Base-by-base conservation (phyloP, 2,888 invertebrate genomes). In the Plagodis pulveraria region DNA sequence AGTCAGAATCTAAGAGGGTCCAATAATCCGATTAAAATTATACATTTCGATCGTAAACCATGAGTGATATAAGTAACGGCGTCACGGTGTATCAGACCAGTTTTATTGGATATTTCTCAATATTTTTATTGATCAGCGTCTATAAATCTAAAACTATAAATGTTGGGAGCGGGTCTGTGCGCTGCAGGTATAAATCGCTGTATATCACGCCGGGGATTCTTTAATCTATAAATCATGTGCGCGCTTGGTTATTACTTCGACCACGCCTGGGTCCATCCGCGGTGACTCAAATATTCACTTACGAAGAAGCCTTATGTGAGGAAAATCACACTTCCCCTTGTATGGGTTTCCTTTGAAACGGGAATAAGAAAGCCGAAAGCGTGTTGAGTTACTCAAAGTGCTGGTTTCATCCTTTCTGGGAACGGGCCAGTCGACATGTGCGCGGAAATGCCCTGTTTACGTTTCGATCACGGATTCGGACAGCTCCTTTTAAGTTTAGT, bases 381-480 rank as follows among this genome's bases (percentile, higher is more conserved):
- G 70, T 73, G 68, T 78, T 72, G 69, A 68, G 65, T 74, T 73
- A 72, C 76, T 76, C 73, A 74, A 78, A 78, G 77, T 66, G 66
- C 65, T 67, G 65, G 73, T 70, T 77, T 70, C 77, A 74, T 77
- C 73, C 74, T 71, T 78, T 80, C 80, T 68, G 63, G 66, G 79
- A 80, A 80, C 65, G 59, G 52, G 22, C 47, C 53, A 22, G 70
- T 71, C 69, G 67, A 76, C 86, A 85, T 84, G 83, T 85, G 87
- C 81, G 78, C 85, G 86, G 87, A 88, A 87, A 87, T 80, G 76
- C 76, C 70, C 77, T 86, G 86, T 88, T 87, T 87, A 83, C 83
- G 83, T 82, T 80, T 76, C 70, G 76, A 79, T 81, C 80, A 84
- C 84, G 78, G 80, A 82, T 86, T 86, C 77, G 84, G 83, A 77